A percentile compares a stretch with the other conserved stretches of the same genome.
phyloP scores from a whole-genome alignment of 2,888 invertebrate species.

The Agrenia bidenticulata region DNA sequence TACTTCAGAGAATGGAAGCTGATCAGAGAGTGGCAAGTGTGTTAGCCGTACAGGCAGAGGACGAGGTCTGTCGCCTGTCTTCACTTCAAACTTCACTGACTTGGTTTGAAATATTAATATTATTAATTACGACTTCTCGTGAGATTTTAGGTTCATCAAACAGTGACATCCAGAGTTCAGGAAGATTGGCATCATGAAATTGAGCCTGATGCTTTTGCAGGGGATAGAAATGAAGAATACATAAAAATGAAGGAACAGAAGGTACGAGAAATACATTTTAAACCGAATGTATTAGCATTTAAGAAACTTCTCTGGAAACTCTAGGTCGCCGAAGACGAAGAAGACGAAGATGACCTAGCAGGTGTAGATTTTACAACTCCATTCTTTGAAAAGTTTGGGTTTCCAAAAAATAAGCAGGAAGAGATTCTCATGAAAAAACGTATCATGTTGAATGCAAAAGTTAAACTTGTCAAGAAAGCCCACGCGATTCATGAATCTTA shows the following conservation, averaged over 20 bases:
- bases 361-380: conserved; percentile 49
- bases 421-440: conserved; percentile 49
- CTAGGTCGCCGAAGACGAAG: conserved; percentile 20
- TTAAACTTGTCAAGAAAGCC: conserved; percentile 44
- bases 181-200: conserved; percentile 50
- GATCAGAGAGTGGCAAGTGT: conserved; percentile 41
- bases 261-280: conserved; percentile 2
- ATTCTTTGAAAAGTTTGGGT: conserved; percentile 49
- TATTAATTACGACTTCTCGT: not conserved
- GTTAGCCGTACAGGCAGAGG: conserved; percentile 33
- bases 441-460: conserved; percentile 47
- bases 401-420: conserved; percentile 40
- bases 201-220: conserved; percentile 43
- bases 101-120: not conserved
- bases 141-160: conserved; percentile 35
- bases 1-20: conserved; percentile 38
- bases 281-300: not conserved
- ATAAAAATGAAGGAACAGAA: conserved; percentile 28
- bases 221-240: conserved; percentile 37
- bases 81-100: too few species aligned
- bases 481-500: conserved; percentile 34
- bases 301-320: conserved; percentile 4
- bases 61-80: conserved; percentile 38
- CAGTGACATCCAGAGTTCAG: conserved; percentile 45
- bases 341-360: conserved; percentile 39